These are phyloP conservation scores for Miichthys miiuy DNA, from an alignment of 2,797 vertebrate species.

Conservation along the genomic window DNA sequence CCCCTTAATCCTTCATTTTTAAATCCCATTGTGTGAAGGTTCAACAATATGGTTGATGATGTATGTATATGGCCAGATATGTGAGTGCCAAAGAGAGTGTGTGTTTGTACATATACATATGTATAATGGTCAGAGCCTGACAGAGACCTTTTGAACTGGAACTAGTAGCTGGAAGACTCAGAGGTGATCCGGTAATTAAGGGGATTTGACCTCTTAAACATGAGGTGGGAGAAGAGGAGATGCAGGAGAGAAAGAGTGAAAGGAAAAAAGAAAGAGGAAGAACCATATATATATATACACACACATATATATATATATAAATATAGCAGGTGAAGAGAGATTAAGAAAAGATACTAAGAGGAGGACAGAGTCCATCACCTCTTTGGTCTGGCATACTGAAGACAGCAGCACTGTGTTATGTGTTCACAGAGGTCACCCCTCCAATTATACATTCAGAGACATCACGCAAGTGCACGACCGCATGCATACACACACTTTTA, in stretches of 20 bases:
- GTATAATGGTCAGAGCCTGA: conserved; percentile 14
- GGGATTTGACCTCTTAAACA: conserved; percentile 45
- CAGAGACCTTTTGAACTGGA: conserved; percentile 49
- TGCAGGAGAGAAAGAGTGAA: conserved; percentile 6
- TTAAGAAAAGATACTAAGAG: conserved; percentile 30
- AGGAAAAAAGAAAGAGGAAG: neutral
- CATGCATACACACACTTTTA: conserved; percentile 34
- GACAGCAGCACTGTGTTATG: conserved; percentile 42
- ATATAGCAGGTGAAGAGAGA: conserved; percentile 27
- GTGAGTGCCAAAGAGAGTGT: neutral
- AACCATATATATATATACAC: neutral
- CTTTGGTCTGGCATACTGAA: conserved; percentile 49
- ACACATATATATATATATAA: neutral
- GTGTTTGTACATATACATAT: conserved; percentile 5
- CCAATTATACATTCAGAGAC: conserved; percentile 63
- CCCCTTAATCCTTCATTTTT: neutral
- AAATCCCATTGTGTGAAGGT: neutral
- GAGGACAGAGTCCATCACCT: conserved; percentile 51
- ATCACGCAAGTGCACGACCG: conserved; percentile 32
- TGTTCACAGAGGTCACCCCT: conserved; percentile 64
- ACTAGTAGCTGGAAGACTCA: conserved; percentile 30
- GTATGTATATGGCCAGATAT: neutral
- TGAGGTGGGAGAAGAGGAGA: conserved; percentile 1
- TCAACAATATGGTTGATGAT: too few species aligned
- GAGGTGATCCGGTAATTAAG: conserved; percentile 51